These are phyloP conservation scores for Mustela lutreola DNA, from an alignment of 2,113 vertebrate genomes.

Conservation along the genomic window DNA sequence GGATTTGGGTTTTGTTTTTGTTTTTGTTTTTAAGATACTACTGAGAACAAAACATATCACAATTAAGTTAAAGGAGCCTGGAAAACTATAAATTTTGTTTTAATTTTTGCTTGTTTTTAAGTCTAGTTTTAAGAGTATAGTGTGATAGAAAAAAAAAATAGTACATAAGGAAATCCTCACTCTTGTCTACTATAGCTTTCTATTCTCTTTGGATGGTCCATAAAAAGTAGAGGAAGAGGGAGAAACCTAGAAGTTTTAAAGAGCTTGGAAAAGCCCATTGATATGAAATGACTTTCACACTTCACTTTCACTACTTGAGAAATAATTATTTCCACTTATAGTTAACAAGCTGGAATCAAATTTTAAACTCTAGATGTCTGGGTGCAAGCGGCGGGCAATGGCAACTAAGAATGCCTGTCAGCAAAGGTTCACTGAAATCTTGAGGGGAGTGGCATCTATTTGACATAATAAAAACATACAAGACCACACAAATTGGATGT, in stretches of 20 bases:
- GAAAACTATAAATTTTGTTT: conserved; percentile 1
- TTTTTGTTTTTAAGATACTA: neutral
- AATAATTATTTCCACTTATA: conserved; percentile 67
- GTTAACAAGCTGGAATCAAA: conserved; percentile 50
- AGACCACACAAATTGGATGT: neutral
- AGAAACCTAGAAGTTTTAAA: neutral
- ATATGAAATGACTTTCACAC: conserved; percentile 54
- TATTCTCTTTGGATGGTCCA: neutral
- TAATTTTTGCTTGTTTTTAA: neutral
- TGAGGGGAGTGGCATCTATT: neutral
- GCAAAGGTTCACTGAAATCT: neutral
- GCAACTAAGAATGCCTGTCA: neutral
- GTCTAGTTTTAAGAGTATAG: neutral
- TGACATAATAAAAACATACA: neutral
- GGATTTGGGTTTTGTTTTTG: neutral
- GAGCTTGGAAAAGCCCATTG: conserved; percentile 33
- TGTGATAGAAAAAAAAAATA: neutral
- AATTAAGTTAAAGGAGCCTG: neutral
- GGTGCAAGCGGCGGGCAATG: accelerated
- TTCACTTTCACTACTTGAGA: conserved; percentile 37
- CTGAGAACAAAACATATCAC: neutral
- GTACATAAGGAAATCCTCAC: neutral
- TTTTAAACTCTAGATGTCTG: conserved; percentile 62
- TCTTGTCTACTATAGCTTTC: neutral
- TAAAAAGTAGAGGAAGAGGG: neutral